These are phyloP conservation scores for Opisthocomus hoazin DNA, from an alignment of 2,113 vertebrate genomes.

Conservation along the genomic window DNA sequence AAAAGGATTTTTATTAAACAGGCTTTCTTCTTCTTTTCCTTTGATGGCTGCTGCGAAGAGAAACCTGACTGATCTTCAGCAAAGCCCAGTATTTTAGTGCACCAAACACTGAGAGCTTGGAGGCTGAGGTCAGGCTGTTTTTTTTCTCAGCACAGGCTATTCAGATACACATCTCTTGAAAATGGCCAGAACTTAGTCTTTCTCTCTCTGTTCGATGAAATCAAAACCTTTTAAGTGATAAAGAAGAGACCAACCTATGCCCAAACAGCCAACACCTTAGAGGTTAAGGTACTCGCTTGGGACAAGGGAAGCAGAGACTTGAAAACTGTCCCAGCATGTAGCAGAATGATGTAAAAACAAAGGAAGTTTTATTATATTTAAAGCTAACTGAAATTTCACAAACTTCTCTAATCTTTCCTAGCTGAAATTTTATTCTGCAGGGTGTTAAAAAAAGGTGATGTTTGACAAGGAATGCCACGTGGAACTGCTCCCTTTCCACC, in stretches of 20 bases:
- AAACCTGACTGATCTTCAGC: constrained; percentile 27
- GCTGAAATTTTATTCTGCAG: not conserved
- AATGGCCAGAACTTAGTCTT: not conserved
- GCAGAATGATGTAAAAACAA: not conserved
- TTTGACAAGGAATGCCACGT: not conserved
- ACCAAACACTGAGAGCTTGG: not conserved
- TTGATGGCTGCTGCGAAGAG: constrained; percentile 52
- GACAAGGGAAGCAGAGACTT: not conserved
- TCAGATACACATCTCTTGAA: not conserved
- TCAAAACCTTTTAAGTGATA: not conserved
- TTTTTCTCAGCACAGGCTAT: not conserved
- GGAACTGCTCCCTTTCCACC: not conserved
- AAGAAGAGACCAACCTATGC: not conserved
- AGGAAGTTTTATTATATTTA: not conserved
- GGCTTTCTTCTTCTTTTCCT: not conserved
- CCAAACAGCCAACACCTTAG: not conserved
- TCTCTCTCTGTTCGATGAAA: constrained; percentile 4
- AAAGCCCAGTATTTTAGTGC: constrained; percentile 9
- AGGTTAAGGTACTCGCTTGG: not conserved
- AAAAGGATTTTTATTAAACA: constrained; percentile 36
- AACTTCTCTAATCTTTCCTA: not conserved
- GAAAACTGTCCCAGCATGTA: not conserved
- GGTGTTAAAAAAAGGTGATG: not conserved
- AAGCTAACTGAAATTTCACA: not conserved
- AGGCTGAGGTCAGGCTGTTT: not conserved